Base-by-base conservation (phyloP, 2,888 invertebrate species). In the Xestia rhomboidea region DNA sequence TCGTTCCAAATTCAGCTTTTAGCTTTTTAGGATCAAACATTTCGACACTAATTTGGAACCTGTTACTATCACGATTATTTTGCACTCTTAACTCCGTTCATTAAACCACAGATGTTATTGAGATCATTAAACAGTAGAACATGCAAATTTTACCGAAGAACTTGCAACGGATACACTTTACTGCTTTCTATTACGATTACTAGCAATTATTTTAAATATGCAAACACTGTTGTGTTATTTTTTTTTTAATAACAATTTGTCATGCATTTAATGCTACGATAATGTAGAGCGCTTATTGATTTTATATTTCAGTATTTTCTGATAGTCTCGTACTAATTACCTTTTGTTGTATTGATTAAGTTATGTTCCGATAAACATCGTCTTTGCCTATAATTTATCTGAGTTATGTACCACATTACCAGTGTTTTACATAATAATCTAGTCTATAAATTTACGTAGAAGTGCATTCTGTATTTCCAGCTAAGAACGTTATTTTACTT, bases 141-240 rank as follows among this genome's bases (percentile, higher is more conserved):
- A 85, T 82, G 79, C 62, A 79, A 81, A 84, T 85, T 84, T 74
- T 82, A 74, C 78, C 38, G 64, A 82, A 83, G 82, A 91, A 89
- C 89, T 79, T 83, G 88, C 89, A 84, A 82, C 73, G 74, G 87
- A 88, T 87, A 90, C 84, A 90, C 88, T 89, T 91, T 88, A 87
- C 78, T 89, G 88, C 87, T 89, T 91, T 90, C 85, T 85, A 90
- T 91, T 86, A 85, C 86, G 79, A 87, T 86, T 85, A 85, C 86
- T 88, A 70, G 72, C 84, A 84, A 85, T 90, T 87, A 54, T 85
- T 76, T 85, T 83, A 54, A 64, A 46, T 86, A 64, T 51, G 38
- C 18, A 41, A 11, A 62, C 38, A 38, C 10, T 44, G 13, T 69
- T 70, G 67, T 57, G n/a, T 10, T 54, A n/a, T 30, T 8, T 60